Conservation (phyloP, 1,140 invertebrate genomes). For the Heliconius congener region DNA sequence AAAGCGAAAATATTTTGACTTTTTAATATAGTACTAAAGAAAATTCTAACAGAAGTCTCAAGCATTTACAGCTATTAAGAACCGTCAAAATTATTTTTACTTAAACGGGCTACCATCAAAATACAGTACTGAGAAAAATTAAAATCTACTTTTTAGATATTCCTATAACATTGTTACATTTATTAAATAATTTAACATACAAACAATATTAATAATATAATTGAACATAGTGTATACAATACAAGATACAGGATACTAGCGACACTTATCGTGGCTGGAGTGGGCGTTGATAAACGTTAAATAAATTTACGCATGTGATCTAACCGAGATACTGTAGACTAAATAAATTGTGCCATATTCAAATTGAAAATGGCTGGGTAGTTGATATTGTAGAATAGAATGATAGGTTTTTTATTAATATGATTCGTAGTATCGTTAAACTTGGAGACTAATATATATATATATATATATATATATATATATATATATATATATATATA, state of each 20-base stretch:
- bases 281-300: conserved; percentile 36
- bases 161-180: too few relatives aligned
- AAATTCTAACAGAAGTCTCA: too few relatives aligned
- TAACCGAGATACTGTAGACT: conserved; percentile 24
- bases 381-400: neutral
- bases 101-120: too few relatives aligned
- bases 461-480: too few relatives aligned
- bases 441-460: too few relatives aligned
- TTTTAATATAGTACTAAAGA: too few relatives aligned
- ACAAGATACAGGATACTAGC: conserved; percentile 24
- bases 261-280: conserved; percentile 13
- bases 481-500: too few relatives aligned
- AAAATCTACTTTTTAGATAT: too few relatives aligned
- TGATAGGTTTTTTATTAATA: neutral
- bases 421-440: neutral
- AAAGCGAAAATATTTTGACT: too few relatives aligned
- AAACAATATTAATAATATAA: neutral
- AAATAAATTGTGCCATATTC: conserved; percentile 6
- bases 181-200: too few relatives aligned
- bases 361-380: neutral
- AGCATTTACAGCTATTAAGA: neutral
- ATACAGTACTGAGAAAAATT: too few relatives aligned
- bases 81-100: too few relatives aligned
- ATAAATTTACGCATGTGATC: conserved; percentile 36
- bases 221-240: neutral